Evolutionary conservation across 2,888 invertebrate genomes (phyloP).

Genomic region (Terebella lapidaria): DNA sequence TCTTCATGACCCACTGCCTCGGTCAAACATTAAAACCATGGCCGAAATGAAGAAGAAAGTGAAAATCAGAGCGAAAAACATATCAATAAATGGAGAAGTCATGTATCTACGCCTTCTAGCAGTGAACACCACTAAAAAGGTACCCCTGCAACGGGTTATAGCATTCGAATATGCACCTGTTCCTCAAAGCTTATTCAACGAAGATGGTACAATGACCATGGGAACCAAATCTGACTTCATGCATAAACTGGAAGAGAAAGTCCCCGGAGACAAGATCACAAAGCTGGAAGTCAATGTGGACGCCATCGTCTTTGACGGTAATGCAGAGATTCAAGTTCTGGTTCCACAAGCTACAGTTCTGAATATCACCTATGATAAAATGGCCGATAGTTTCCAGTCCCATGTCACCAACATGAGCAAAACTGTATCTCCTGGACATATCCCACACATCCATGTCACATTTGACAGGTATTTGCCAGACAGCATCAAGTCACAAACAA

Average conservation of each 20-base stretch:
- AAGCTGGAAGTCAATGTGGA: not conserved
- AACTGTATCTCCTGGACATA: not conserved
- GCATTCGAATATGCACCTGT: no score
- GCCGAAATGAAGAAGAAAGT: no score
- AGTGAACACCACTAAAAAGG: no score
- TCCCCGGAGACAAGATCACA: not conserved
- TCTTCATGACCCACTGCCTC: no score
- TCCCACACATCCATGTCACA: constrained; percentile 2
- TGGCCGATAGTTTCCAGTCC: not conserved
- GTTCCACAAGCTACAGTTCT: not conserved
- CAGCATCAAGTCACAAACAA: no score
- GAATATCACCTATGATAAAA: not conserved
- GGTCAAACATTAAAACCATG: no score
- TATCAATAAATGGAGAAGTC: no score
- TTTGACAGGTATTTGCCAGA: not conserved
- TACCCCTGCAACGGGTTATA: no score
- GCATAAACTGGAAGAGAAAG: constrained; percentile 3
- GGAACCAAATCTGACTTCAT: constrained; percentile 1
- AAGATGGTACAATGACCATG: no score
- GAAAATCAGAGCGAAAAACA: no score
- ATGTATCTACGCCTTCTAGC: no score
- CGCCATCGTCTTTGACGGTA: constrained; percentile 4
- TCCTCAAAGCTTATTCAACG: no score
- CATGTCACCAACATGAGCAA: not conserved
- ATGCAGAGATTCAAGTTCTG: not conserved